Evolutionary conservation across 2,888 invertebrate genomes (phyloP).

Genomic region (Anarsia innoxiella): DNA sequence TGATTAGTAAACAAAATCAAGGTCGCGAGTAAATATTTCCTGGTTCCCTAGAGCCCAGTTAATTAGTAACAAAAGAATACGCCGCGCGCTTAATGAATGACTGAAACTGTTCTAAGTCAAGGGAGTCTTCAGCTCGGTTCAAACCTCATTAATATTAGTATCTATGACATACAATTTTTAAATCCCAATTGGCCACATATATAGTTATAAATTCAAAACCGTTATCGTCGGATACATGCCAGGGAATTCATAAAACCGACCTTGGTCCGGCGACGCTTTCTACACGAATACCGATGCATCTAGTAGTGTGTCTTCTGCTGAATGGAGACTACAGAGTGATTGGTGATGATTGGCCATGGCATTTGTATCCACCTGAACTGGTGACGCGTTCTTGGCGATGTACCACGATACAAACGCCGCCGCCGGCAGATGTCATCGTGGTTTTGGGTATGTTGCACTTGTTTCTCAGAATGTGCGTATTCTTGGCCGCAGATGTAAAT

Average conservation of each 20-base stretch:
- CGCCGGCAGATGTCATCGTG: conserved; percentile 49
- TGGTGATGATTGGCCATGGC: conserved; percentile 31
- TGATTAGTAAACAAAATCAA: no score
- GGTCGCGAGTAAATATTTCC: no score
- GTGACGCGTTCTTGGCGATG: conserved; percentile 54
- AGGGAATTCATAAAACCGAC: conserved; percentile 56
- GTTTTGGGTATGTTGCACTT: conserved; percentile 55
- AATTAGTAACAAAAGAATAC: no score
- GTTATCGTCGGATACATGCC: conserved; percentile 57
- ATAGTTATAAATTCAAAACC: conserved; percentile 36
- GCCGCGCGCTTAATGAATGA: no score
- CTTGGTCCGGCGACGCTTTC: conserved; percentile 53
- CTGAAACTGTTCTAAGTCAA: no score
- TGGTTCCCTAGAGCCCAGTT: no score
- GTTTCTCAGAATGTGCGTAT: conserved; percentile 24
- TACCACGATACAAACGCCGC: conserved; percentile 22
- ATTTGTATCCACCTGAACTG: conserved; percentile 27
- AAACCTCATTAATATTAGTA: neutral
- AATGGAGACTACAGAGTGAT: conserved; percentile 36
- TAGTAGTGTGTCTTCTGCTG: conserved; percentile 50
- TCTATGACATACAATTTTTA: conserved; percentile 49
- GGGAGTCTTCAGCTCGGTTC: no score
- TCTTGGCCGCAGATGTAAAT: no score
- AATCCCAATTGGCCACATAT: conserved; percentile 53
- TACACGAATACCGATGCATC: conserved; percentile 39